phyloP scores from a whole-genome alignment of 2,113 vertebrate species.

The Rallus limicola region DNA sequence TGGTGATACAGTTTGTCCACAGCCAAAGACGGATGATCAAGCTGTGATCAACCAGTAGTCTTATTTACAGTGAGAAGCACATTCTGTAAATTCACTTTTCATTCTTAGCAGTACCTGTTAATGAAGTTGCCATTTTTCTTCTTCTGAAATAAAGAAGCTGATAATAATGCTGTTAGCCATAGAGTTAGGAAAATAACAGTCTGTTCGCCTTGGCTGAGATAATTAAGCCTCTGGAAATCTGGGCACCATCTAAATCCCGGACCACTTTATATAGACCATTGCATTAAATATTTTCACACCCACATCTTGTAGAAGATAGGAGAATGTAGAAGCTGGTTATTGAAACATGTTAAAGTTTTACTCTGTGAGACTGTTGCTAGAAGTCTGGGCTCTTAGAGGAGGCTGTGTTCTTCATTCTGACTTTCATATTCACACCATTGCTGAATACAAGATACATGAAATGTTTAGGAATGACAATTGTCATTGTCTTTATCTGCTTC shows the following conservation, averaged over 20 bases:
- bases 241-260: not conserved
- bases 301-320: not conserved
- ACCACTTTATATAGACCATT: not conserved
- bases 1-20: not conserved
- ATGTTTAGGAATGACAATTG: not conserved
- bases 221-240: not conserved
- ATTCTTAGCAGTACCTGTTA: not conserved
- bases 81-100: not conserved
- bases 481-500: not conserved
- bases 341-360: not conserved
- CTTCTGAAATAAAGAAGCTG: not conserved
- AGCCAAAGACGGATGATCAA: not conserved
- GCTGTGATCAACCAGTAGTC: not conserved
- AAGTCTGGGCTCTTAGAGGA: not conserved
- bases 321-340: not conserved
- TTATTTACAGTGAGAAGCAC: no score
- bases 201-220: not conserved
- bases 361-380: not conserved
- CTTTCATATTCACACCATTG: not conserved
- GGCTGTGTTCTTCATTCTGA: not conserved
- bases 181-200: not conserved
- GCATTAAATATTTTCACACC: not conserved
- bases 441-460: not conserved
- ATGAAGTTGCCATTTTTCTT: not conserved
- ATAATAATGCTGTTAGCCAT: not conserved